phyloP scores from a whole-genome alignment of 2,113 vertebrate genomes.

The Channa maculata region DNA sequence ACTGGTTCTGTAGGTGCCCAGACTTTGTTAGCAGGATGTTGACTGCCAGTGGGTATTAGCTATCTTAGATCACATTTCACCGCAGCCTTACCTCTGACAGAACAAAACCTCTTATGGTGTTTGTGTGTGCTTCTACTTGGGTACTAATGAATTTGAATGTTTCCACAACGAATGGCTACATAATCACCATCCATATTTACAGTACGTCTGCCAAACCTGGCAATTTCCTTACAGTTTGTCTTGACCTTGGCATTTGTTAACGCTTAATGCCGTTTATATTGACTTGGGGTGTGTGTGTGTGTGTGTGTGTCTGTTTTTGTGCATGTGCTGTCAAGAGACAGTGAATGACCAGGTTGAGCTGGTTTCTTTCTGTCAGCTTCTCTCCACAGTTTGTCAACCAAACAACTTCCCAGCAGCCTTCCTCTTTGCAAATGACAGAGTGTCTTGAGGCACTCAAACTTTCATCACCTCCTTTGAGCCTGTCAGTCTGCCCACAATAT shows the following conservation, averaged over 20 bases:
- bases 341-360: constrained; percentile 67
- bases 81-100: constrained; percentile 32
- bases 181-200: constrained; percentile 13
- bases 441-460: constrained; percentile 6
- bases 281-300: constrained; percentile 6
- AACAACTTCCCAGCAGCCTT: constrained; percentile 32
- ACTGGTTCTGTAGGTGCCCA: no score
- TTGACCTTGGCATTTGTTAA: constrained; percentile 15
- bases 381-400: constrained; percentile 30
- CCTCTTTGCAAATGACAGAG: constrained; percentile 23
- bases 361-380: constrained; percentile 54
- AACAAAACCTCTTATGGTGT: constrained; percentile 6
- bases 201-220: constrained; percentile 1
- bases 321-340: constrained; percentile 19
- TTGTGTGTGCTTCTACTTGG: constrained; percentile 16
- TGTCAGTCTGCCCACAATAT: constrained; percentile 2
- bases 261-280: not conserved
- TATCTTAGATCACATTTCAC: constrained; percentile 56
- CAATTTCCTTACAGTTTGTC: constrained; percentile 22
- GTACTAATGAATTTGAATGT: constrained; percentile 16
- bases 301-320: constrained; percentile 8
- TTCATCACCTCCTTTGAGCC: constrained; percentile 11
- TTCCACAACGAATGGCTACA: not conserved
- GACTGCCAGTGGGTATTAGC: constrained; percentile 26
- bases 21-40: not conserved